Base-by-base conservation (phyloP, 2,888 invertebrate genomes). In the Keiferia lycopersicella region DNA sequence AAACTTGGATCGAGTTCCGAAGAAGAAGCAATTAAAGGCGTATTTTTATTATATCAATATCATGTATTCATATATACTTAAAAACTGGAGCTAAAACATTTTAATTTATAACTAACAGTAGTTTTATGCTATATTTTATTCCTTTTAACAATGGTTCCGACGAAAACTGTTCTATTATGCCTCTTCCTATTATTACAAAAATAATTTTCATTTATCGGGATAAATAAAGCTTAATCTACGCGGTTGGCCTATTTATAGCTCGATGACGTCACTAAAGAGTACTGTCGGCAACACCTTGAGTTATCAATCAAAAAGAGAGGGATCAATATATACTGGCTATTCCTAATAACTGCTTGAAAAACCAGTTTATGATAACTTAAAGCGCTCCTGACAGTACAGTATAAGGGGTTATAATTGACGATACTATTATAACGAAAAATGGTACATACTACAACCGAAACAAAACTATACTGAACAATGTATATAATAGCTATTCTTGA, bases 61-160 rank as follows among this genome's bases (percentile, higher is more conserved):
- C 76, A 80, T 80, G 76, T 83, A 79, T 82, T 80, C 73, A 78
- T 76, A 78, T 76, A 73, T 73, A 69, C 82, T 87, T 89, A 87
- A 87, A 45, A 89, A 86, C 84, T 81, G 85, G 85, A 88, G 88
- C 84, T 89, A 90, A 89, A 90, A 90, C 84, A 84, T 83, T 84
- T 80, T 80, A 79, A 81, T 82, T 73, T 79, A 81, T 79, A 77
- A 83, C 84, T 86, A 86, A 83, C 79, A 74, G 81, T 79, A 79
- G 66, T 74, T 53, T 73, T 34, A 72, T 75, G 76, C 69, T 75
- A 72, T 70, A 69, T 71, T 79, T 34, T 39, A 1, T 77, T 73
- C 76, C 78, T 78, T 75, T 80, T 69, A 83, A 84, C 83, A 84
- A 84, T 81, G 77, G 72, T 79, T 79, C 74, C 72, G 77, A 75